Conservation (phyloP, 1,140 invertebrate genomes). For the Argopecten irradians region DNA sequence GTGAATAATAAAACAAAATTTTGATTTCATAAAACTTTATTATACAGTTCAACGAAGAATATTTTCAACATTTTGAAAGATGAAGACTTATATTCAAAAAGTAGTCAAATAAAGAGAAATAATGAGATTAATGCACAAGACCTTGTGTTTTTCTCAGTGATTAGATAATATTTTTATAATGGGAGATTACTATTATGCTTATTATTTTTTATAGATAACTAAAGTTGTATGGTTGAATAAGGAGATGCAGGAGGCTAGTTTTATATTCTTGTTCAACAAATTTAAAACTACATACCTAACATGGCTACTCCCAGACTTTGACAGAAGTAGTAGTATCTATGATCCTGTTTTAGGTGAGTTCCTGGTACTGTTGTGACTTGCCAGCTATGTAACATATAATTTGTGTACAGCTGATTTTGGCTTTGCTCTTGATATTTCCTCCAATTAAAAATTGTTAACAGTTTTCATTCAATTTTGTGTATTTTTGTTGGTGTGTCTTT, state of each 20-base stretch:
- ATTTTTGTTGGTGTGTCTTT: too few relatives aligned
- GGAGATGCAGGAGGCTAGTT: slow-evolving; percentile 78
- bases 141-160: not conserved
- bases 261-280: slow-evolving; percentile 93
- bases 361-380: not conserved
- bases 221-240: slow-evolving; percentile 94
- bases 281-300: slow-evolving; percentile 95
- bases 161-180: not conserved
- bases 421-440: too few relatives aligned
- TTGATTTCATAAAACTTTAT: too few relatives aligned
- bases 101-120: too few relatives aligned
- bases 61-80: too few relatives aligned
- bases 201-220: slow-evolving; percentile 77
- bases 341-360: slow-evolving; percentile 87
- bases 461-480: too few relatives aligned
- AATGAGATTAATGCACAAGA: too few relatives aligned
- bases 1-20: too few relatives aligned
- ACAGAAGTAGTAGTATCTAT: slow-evolving; percentile 89
- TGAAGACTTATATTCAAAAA: too few relatives aligned
- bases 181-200: not conserved
- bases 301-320: slow-evolving; percentile 93
- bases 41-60: too few relatives aligned
- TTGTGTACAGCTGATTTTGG: too few relatives aligned
- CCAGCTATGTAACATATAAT: not conserved
- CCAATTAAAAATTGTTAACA: too few relatives aligned